Evolutionary conservation across 2,888 invertebrate species (phyloP).

Genomic region (Lingula anatina): DNA sequence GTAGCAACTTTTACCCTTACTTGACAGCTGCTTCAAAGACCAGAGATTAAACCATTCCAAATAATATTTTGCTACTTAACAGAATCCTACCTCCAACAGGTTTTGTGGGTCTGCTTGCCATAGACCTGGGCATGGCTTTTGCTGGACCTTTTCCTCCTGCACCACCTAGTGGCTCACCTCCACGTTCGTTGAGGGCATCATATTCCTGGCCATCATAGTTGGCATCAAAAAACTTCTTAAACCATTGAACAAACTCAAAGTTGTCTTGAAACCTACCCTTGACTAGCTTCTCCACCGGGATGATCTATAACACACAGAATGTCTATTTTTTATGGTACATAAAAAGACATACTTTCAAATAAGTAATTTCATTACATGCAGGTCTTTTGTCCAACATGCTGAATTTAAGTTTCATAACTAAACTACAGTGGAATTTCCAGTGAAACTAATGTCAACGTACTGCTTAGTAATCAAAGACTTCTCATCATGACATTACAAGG

Average conservation of each 20-base stretch:
- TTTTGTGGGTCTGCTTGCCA: too few relatives aligned
- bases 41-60: not conserved
- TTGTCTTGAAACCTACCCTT: slow-evolving; percentile 99
- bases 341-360: not conserved
- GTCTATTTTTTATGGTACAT: not conserved
- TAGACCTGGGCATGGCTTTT: too few relatives aligned
- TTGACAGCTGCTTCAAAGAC: not conserved
- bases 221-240: slow-evolving; percentile 99
- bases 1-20: not conserved
- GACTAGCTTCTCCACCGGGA: slow-evolving; percentile 97
- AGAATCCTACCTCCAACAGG: too few relatives aligned
- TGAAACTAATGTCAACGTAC: not conserved
- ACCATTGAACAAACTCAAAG: slow-evolving; percentile 99
- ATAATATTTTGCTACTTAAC: too few relatives aligned
- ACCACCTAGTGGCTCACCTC: slow-evolving; percentile 73
- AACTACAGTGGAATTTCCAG: too few relatives aligned
- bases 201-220: slow-evolving; percentile 98
- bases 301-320: slow-evolving; percentile 75
- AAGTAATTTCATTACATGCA: too few relatives aligned
- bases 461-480: too few relatives aligned
- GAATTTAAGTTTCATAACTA: too few relatives aligned
- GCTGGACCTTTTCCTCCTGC: too few relatives aligned
- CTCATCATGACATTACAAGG: too few relatives aligned
- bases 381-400: too few relatives aligned
- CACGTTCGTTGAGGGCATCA: slow-evolving; percentile 83